Evolutionary conservation across 2,113 vertebrate genomes (phyloP).

Genomic region (Panthera uncia): DNA sequence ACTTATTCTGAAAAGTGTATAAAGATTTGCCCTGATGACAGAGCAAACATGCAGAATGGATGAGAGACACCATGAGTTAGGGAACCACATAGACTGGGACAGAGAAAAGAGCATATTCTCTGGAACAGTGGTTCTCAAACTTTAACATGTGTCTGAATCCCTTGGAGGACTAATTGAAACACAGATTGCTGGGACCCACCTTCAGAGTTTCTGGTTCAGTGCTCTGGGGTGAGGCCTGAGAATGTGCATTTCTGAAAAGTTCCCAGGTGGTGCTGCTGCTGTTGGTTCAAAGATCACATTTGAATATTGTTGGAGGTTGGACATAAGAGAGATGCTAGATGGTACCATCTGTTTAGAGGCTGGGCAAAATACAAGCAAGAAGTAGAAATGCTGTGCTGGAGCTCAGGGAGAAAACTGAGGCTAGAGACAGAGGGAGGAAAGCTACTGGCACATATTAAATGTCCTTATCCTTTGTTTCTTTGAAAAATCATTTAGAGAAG

Average conservation of each 20-base stretch:
- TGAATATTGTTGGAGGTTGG: neutral
- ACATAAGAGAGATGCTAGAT: neutral
- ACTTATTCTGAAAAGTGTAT: neutral
- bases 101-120: neutral
- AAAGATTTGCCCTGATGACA: neutral
- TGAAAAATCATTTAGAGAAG: neutral
- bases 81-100: neutral
- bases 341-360: neutral
- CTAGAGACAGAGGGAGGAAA: neutral
- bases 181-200: neutral
- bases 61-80: neutral
- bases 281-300: neutral
- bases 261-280: neutral
- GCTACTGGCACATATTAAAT: neutral
- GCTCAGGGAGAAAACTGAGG: neutral
- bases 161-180: neutral
- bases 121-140: neutral
- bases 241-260: slow-evolving; percentile 26
- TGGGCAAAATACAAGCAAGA: neutral
- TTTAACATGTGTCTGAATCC: neutral
- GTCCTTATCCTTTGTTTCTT: neutral
- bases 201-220: neutral
- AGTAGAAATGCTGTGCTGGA: neutral
- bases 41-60: neutral
- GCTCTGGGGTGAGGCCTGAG: neutral